Base-by-base conservation (phyloP, 2,797 vertebrate genomes). In the Tarsius wallacei region DNA sequence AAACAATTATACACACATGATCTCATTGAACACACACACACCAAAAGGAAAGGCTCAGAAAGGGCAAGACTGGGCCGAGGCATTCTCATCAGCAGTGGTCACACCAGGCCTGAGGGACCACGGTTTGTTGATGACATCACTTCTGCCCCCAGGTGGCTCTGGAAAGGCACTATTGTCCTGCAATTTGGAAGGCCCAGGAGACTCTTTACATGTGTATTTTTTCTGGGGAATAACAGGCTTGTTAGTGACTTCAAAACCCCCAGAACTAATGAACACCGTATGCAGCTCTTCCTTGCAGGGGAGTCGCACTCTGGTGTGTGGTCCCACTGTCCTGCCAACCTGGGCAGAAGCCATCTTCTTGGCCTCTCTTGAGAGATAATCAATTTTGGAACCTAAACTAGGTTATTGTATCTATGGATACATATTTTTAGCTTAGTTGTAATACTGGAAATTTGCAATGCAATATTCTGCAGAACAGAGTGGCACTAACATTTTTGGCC, bases 391-490 rank as follows among this genome's bases (percentile, higher is more conserved):
- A 73, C 93, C 15, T 96, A 61, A 95, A 94, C 80, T 94, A 89
- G 93, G 3, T 53, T 93, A 70, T 73, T 84, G 6, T 59, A 89
- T 94, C 68, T 64, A 3, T 2, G 21, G 84, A 17, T 94, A 90
- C 91, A 33, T 61, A 31, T 47, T 90, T 57, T 97, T 90, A 97
- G 89, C 33, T 55, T 77, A 64, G 84, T 95, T 14, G 14, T 90
- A 96, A 91, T 55, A 31, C 85, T 92, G 53, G 0, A 6, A 95
- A 96, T 88, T 33, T 74, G 92, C 96, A 87, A 94, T 4, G 84
- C n/a, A 91, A n/a, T 84, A 97, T 49, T 97, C 77, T 78, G 87
- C 94, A 97, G 95, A 77, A 88, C 74, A 95, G 84, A 76, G 19
- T 51, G 87, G 85, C 73, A 42, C 73, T 49, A 12, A 74, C 21